phyloP scores from a whole-genome alignment of 2,113 vertebrate species.

The Irena cyanogastra region DNA sequence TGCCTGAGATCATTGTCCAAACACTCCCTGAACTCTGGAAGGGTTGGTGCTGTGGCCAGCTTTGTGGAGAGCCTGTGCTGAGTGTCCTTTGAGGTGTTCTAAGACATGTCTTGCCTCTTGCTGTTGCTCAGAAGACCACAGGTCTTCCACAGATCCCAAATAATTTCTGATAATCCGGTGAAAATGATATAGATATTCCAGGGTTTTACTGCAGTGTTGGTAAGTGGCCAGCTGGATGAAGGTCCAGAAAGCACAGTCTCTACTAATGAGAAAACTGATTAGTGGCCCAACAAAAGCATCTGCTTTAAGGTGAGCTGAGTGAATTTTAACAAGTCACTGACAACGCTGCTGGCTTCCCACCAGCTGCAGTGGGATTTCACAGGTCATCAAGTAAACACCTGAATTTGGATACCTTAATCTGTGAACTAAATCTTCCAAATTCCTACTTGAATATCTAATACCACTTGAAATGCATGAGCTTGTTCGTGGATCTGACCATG shows the following conservation, averaged over 20 bases:
- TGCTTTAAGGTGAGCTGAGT: neutral
- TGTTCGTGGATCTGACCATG: neutral
- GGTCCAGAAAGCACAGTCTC: neutral
- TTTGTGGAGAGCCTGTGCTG: neutral
- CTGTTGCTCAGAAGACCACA: neutral
- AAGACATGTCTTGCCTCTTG: neutral
- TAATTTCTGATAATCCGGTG: neutral
- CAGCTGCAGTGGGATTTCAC: neutral
- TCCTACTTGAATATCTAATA: conserved; percentile 4
- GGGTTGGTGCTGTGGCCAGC: neutral
- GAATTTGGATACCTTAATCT: neutral
- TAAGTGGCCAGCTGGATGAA: neutral
- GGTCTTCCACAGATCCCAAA: neutral
- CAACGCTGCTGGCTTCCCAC: neutral
- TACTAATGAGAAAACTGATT: neutral
- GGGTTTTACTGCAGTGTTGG: neutral
- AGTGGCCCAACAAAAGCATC: neutral
- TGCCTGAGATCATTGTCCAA: neutral
- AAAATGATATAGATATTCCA: neutral
- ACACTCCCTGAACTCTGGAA: neutral
- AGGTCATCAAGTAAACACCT: neutral
- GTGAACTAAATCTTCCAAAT: neutral
- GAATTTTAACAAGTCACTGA: neutral
- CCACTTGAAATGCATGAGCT: conserved; percentile 26
- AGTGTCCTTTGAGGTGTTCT: neutral